Evolutionary conservation across 2,888 invertebrate species (phyloP), one percentile per base, ranked within the genome.

Genomic region (Hesperia comma): DNA sequence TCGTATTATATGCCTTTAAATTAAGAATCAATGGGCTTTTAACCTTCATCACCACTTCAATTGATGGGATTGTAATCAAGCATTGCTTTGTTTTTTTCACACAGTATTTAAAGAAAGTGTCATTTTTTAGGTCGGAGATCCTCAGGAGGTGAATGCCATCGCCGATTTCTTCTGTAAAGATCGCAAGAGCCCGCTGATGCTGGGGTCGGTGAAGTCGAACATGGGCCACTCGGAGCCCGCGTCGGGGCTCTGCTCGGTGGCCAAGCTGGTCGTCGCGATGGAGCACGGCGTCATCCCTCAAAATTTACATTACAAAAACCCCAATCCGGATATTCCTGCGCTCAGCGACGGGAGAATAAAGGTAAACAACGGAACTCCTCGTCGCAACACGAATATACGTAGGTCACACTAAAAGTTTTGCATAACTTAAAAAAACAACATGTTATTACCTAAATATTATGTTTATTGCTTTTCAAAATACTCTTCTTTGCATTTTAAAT

Each of bases 141-240:
- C 99, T 0, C 98, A 99, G 84, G 99, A 99, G 92, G 96, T 98
- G 3, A 98, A 99, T 85, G 96, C 98, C 0, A 98, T 99, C 74
- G 96, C 97, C 0, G 97, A 98, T 72, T 94, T 98, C 69, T 98
- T 98, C 92, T 98, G 98, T 90, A 95, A 96, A 83, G 95, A 95
- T 71, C 95, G 98, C 56, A 93, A 94, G 68, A 88, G 90, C 37
- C 98, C 99, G 6, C 93, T 99, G 55, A 88, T 99, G 53, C 95
- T 99, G 78, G 99, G 99, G 17, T 99, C 99, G 0, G 97, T 99
- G 0, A 99, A 99, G 87, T 98, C 98, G 21, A 99, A 99, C 90
- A 99, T 99, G 98, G 99, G 99, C 1, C 99, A 99, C 85, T 96
- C 99, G 4, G 99, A 99, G 89, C 98, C 99, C 0, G 97, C 97